A percentile compares a stretch with the other conserved stretches of the same genome.
Evolutionary conservation across 2,888 invertebrate species (phyloP).

Genomic region (Lasioglossum marginatum): DNA sequence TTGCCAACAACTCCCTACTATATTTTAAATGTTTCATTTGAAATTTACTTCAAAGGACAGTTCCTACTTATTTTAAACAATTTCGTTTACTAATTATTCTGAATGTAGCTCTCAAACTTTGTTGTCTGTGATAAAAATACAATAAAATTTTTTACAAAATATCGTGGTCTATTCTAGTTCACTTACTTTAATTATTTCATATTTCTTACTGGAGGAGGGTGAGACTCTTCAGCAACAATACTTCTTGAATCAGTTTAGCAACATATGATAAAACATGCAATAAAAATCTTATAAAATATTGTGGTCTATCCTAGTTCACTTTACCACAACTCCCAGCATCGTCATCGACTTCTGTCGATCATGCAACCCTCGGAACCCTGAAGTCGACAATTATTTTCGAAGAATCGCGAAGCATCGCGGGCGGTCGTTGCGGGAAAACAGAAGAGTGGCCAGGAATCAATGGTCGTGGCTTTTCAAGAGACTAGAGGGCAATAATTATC

Average conservation of each 20-base stretch:
- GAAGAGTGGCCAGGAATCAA: neutral
- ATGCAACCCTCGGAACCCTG: neutral
- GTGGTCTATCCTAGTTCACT: neutral
- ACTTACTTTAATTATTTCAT: too few species aligned
- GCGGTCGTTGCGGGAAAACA: constrained; percentile 58
- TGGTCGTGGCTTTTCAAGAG: constrained; percentile 52
- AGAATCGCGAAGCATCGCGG: constrained; percentile 38
- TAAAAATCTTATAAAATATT: neutral
- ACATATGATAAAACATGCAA: neutral
- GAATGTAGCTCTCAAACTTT: too few species aligned
- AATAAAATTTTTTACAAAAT: too few species aligned
- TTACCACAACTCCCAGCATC: neutral
- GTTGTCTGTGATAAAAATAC: too few species aligned
- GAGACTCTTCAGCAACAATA: neutral
- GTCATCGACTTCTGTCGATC: neutral
- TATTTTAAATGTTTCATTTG: too few species aligned
- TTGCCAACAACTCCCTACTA: too few species aligned
- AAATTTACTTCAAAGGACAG: too few species aligned
- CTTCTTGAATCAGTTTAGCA: neutral
- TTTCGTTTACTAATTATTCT: too few species aligned
- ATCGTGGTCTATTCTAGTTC: too few species aligned
- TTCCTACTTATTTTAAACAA: too few species aligned
- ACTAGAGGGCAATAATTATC: constrained; percentile 76
- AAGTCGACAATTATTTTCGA: neutral
- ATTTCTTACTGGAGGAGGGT: too few species aligned